These are phyloP conservation scores for Tenthredo notha DNA, from an alignment of 2,888 invertebrate genomes.

Conservation along the genomic window DNA sequence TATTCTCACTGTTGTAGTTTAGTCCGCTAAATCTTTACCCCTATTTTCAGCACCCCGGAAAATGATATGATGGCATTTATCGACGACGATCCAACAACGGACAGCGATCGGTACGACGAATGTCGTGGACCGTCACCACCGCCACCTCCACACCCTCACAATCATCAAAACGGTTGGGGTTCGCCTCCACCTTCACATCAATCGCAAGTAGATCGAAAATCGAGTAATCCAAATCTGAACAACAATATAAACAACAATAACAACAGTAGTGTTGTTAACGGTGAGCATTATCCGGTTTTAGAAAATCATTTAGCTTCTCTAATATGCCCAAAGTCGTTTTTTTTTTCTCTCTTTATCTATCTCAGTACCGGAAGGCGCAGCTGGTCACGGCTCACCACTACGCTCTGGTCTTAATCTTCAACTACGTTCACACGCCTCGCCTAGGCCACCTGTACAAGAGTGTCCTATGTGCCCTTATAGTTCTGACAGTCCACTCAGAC, in stretches of 20 bases:
- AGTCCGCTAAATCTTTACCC: background rate
- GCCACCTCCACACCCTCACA: constrained; percentile 77
- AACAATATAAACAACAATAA: constrained; percentile 76
- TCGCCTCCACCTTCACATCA: constrained; percentile 75
- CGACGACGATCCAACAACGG: constrained; percentile 85
- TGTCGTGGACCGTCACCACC: constrained; percentile 78
- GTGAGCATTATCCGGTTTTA: constrained; percentile 53
- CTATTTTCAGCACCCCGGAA: constrained; percentile 80
- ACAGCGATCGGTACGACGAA: constrained; percentile 74
- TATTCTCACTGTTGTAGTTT: background rate
- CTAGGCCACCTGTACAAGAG: constrained; percentile 78
- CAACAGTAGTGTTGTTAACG: constrained; percentile 67
- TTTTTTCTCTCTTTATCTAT: background rate
- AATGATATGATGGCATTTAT: constrained; percentile 89
- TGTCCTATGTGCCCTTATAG: constrained; percentile 90
- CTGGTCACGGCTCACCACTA: constrained; percentile 87
- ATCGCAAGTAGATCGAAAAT: constrained; percentile 50
- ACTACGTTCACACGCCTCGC: constrained; percentile 75
- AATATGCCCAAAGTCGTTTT: constrained; percentile 29
- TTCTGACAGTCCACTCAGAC: constrained; percentile 86
- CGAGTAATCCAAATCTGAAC: constrained; percentile 65
- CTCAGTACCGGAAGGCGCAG: constrained; percentile 72
- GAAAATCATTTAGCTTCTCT: background rate
- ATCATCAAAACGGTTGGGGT: constrained; percentile 82
- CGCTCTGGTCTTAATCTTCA: constrained; percentile 79